Percentiles rank a stretch among this genome's conserved stretches.
Conservation (phyloP, 2,797 vertebrate species). For the Crax fasciolata region DNA sequence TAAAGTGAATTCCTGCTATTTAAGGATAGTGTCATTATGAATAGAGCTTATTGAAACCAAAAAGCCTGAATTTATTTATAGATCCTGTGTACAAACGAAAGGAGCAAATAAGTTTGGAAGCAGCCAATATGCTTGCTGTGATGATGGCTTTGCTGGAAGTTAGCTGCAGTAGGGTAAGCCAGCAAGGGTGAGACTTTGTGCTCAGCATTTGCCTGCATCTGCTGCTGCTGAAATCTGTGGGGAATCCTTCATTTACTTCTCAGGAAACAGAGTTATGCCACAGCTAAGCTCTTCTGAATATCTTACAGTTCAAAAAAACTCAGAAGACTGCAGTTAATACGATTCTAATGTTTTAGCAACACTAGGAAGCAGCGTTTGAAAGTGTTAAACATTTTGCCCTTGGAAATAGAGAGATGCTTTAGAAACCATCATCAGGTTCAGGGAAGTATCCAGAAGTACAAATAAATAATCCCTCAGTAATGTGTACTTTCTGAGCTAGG, state of each 20-base stretch:
- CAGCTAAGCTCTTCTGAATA: background rate
- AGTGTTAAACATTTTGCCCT: background rate
- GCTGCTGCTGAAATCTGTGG: background rate
- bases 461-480: background rate
- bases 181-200: background rate
- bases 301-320: background rate
- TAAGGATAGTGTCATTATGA: conserved; percentile 57
- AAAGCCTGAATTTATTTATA: conserved; percentile 64
- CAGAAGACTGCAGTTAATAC: background rate
- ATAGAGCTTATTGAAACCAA: conserved; percentile 53
- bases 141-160: background rate
- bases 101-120: conserved; percentile 4
- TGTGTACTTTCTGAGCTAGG: accelerated
- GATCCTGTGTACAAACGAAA: conserved; percentile 26
- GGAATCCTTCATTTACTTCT: background rate
- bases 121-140: background rate
- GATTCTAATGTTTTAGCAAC: background rate
- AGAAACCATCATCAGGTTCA: background rate
- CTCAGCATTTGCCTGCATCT: background rate
- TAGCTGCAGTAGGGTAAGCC: background rate
- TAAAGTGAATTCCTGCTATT: conserved; percentile 43
- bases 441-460: background rate
- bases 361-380: background rate
- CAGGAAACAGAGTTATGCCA: background rate
- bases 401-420: background rate